Base-by-base conservation (phyloP, 2,797 vertebrate genomes). In the Pempheris klunzingeri region DNA sequence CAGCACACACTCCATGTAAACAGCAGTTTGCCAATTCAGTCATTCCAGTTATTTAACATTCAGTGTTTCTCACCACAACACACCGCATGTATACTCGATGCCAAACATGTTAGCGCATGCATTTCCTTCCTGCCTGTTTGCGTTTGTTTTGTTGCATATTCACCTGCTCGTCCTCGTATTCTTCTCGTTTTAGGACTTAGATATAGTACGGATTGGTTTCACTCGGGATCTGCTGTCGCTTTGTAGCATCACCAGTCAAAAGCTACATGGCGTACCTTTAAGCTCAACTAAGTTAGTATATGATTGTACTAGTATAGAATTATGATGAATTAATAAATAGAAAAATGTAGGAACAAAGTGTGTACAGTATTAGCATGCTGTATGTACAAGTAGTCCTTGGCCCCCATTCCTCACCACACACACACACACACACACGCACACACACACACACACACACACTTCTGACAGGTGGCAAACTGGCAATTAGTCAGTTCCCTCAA, bases 401-500 rank as follows among this genome's bases (percentile, higher is more conserved):
- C 9, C 14, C 3, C 34, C 12, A 38, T 18, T 44, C 47, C 7
- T 28, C 46, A 12, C 17, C 28, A 15, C 43, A 30, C 44, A 34
- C n/a, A 5, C 32, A 54, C 73, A 60, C 64, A 44, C 30, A 44
- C 46, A 22, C 46, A 67, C 58, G 66, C 14, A 49, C 20, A 61
- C 12, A 6, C 43, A 74, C 65, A 65, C 8, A 68, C 57, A 53
- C 44, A 78, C 59, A 69, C 24, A 77, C 54, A 77, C 47, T 38
- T 46, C 14, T 78, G 83, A 66, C 78, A 85, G 81, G 72, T 83
- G 83, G 67, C 38, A 80, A 83, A 79, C 75, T 63, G 54, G 71
- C 73, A 80, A 85, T 87, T 87, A 86, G 83, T 84, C 74, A 38
- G 36, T 43, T 73, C 54, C 38, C 44, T 78, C 77, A 71, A 72